Evolutionary conservation across 2,888 invertebrate genomes (phyloP), one percentile per base, ranked within the genome.

Genomic region (Morinoia aosen): DNA sequence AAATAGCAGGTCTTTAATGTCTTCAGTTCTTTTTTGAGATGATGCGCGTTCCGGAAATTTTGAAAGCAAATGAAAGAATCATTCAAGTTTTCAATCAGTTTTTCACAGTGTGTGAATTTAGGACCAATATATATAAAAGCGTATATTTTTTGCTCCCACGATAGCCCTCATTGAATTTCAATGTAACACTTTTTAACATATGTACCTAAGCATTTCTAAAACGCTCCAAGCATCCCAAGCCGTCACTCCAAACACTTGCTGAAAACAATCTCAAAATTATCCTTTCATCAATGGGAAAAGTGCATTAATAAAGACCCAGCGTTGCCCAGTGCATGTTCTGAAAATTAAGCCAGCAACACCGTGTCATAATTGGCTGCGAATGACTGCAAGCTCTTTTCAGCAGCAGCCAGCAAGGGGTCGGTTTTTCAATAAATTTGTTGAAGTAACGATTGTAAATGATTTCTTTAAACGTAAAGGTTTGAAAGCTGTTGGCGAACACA

Each of bases 121-220:
- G 93, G 93, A 93, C 93, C 93, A 93, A 57, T 93, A 93, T 16
- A 16, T 14, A 93, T 93, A 93, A 93, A 93, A 93, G 19, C 11
- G 0, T 93, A 56, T 57, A 93, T 57, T 93, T 57, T 93, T 93
- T 57, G 39, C 90, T 90, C 33, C 90, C 90, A 40, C 14, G 76
- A 90, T 40, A 90, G 90, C 90, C 90, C 14, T 16, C 40, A 14
- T 39, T 40, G 90, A 90, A 90, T 90, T 39, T 76, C 25, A 33
- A 76, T 76, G 76, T 76, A 76, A 76, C 76, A 16, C 76, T 76
- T 76, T 33, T 16, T 16, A 33, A 25, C 33, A 0, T 33, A 33
- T 14, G 33, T 76, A 25, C 10, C 33, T 76, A 8, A 16, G 33
- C 33, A 76, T 76, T 76, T 76, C 76, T 76, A 33, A 76, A 19